Evolutionary conservation across 2,797 vertebrate species (phyloP).

Genomic region (Allobates femoralis): DNA sequence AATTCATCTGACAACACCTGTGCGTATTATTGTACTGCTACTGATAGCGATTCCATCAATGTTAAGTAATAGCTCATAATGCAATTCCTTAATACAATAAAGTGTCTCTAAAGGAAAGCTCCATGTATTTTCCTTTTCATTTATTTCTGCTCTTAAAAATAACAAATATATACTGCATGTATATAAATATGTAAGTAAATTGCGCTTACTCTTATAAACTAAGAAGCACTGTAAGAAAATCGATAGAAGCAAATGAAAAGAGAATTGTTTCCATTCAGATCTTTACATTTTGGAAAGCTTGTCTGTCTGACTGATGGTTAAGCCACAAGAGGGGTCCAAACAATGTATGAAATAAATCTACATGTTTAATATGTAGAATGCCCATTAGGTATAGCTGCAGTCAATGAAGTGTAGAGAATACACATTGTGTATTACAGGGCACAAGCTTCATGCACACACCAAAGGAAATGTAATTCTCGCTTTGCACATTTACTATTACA

Average conservation of each 20-base stretch:
- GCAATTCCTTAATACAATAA: neutral
- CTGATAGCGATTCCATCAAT: neutral
- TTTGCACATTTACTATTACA: constrained; percentile 42
- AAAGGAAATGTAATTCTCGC: constrained; percentile 55
- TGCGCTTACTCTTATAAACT: neutral
- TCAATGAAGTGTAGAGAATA: constrained; percentile 62
- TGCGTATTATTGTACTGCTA: neutral
- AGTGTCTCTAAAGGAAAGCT: neutral
- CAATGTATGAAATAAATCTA: constrained; percentile 63
- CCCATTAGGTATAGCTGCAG: constrained; percentile 64
- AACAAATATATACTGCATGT: neutral
- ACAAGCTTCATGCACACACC: constrained; percentile 49
- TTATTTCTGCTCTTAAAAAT: neutral
- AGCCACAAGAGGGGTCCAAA: constrained; percentile 60
- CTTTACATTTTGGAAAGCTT: constrained; percentile 30
- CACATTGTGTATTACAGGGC: constrained; percentile 59
- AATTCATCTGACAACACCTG: neutral
- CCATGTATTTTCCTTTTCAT: neutral
- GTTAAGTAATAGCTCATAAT: neutral
- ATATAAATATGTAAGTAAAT: neutral
- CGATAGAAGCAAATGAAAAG: neutral
- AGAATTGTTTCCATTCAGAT: constrained; percentile 30
- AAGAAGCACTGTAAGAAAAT: neutral
- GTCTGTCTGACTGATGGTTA: constrained; percentile 59
- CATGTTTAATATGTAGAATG: constrained; percentile 64